Evolutionary conservation across 1,140 invertebrate genomes (phyloP).

Genomic region (Coboldia fuscipes): DNA sequence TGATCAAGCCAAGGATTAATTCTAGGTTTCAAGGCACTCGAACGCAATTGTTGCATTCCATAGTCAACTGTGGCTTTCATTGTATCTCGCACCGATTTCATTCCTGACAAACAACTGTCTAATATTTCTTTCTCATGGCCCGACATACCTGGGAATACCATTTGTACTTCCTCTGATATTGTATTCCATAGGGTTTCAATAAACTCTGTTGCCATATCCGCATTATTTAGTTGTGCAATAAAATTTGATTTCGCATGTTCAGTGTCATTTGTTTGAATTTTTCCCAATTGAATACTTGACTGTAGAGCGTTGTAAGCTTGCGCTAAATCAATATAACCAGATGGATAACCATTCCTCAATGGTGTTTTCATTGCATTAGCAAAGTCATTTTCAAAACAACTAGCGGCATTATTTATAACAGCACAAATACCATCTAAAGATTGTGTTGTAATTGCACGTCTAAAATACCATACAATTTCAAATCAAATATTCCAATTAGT

Average conservation of each 20-base stretch:
- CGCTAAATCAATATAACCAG: constrained; percentile 61
- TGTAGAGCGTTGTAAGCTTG: constrained; percentile 63
- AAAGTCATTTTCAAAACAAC: constrained; percentile 73
- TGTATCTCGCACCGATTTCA: constrained; percentile 37
- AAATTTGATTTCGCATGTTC: constrained; percentile 37
- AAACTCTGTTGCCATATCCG: constrained; percentile 81
- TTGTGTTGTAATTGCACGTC: constrained; percentile 67
- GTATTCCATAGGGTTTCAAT: constrained; percentile 55
- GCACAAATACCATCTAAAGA: constrained; percentile 92
- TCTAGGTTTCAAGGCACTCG: constrained; percentile 65
- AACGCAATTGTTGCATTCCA: constrained; percentile 64
- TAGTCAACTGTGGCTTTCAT: constrained; percentile 62
- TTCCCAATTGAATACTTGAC: constrained; percentile 60
- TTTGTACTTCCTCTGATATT: constrained; percentile 45
- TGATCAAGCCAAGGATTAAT: constrained; percentile 70
- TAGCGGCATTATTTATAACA: constrained; percentile 83
- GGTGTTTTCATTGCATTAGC: constrained; percentile 50
- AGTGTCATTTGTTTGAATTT: constrained; percentile 56
- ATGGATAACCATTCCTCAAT: constrained; percentile 66
- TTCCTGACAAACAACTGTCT: constrained; percentile 43
- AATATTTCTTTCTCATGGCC: constrained; percentile 45
- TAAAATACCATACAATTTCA: too few relatives aligned
- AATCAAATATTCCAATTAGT: too few relatives aligned
- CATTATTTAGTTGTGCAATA: constrained; percentile 62
- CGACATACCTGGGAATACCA: constrained; percentile 34